Percentiles rank a stretch among this genome's conserved stretches.
phyloP scores from a whole-genome alignment of 2,797 vertebrate genomes.

The Rousettus madagascariensis region DNA sequence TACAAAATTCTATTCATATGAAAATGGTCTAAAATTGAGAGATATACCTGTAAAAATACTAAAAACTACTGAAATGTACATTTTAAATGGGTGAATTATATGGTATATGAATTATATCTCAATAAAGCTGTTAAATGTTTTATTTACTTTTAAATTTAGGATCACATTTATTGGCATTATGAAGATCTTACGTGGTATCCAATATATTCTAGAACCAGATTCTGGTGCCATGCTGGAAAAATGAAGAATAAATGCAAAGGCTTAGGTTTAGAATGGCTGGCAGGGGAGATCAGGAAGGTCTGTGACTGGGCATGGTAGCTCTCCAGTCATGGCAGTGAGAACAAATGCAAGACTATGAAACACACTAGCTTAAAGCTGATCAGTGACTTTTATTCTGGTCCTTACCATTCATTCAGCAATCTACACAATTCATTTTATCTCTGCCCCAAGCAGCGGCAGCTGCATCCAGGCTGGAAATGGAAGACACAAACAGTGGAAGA shows the following conservation, averaged over 20 bases:
- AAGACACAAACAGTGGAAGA: slow-evolving; percentile 64
- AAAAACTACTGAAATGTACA: background rate
- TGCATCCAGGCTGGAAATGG: slow-evolving; percentile 5
- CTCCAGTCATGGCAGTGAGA: background rate
- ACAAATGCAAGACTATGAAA: slow-evolving; percentile 17
- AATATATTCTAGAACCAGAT: background rate
- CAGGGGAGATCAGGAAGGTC: background rate
- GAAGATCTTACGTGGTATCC: background rate
- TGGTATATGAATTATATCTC: background rate
- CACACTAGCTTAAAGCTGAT: background rate
- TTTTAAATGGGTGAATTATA: background rate
- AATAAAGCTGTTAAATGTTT: slow-evolving; percentile 3
- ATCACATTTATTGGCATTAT: background rate
- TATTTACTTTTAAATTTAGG: slow-evolving; percentile 25
- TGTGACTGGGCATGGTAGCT: background rate
- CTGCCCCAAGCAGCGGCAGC: background rate
- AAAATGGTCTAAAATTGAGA: slow-evolving; percentile 1
- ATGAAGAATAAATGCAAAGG: background rate
- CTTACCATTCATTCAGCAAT: slow-evolving; percentile 17
- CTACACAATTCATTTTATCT: background rate
- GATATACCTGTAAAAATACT: background rate
- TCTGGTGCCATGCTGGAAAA: background rate
- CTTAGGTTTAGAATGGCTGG: background rate
- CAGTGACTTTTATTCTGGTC: slow-evolving; percentile 68
- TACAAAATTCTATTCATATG: background rate